Evolutionary conservation across 2,888 invertebrate species (phyloP), one percentile per base, ranked within the genome.

Genomic region (Exephanes ischioxanthus): DNA sequence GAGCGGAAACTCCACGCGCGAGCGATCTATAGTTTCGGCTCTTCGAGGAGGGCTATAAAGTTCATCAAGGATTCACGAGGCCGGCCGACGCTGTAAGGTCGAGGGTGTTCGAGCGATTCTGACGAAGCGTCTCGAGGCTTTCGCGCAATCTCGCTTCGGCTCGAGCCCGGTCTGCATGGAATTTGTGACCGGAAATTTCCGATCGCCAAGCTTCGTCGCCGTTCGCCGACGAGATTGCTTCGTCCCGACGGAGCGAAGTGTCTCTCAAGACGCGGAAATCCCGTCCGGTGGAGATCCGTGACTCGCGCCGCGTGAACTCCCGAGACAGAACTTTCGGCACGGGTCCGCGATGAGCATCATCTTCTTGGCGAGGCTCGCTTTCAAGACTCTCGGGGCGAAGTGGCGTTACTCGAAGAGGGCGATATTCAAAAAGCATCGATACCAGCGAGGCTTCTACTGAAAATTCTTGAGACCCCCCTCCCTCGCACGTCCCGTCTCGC

Each of bases 361-460:
- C 33, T 93, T 92, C 67, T 76, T 93, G 33, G 92, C 92, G 51
- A 90, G 91, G 26, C 80, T 93, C 9, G 90, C 89, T 4, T 61
- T 91, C 14, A 87, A 89, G 84, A 89, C 90, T 4, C 81, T 93
- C 71, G 87, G 90, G 30, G 88, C 86, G 16, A 92, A 90, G 85
- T 86, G 91, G 85, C 89, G 91, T 30, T 80, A 89, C 37, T 89
- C 92, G 45, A 89, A 81, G 55, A 86, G 90, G 58, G 89, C 87
- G 37, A 87, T 92, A 55, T 86, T 92, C 1, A 90, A 90, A 67
- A 92, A 89, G 55, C 90, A 89, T 33, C 91, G 92, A 79, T 93
- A 92, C 73, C 89, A 91, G 30, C 91, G 92, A n/a, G 93, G 93
- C 26, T 90, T 89, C 72, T 92, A 92, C 78, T 92, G 58, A 88